Evolutionary conservation across 2,888 invertebrate species (phyloP), one percentile per base, ranked within the genome.

Genomic region (Phragmatobia fuliginosa): DNA sequence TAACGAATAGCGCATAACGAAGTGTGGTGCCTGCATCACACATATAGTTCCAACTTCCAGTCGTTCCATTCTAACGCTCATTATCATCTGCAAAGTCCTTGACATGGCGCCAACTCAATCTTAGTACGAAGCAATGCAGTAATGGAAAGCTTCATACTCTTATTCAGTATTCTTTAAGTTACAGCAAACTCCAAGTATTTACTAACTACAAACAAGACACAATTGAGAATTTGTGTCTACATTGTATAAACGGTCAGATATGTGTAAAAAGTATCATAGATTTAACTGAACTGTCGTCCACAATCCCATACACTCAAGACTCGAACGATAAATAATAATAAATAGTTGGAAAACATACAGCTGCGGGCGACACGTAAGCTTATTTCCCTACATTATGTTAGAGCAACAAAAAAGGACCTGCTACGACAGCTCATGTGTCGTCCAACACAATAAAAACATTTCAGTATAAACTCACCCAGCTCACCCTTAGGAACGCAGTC

Each of bases 371-470:
- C 68, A 67, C 67, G 72, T 76, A 72, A 82, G 73, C 77, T 70
- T 65, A 75, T 77, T 81, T 76, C 62, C 69, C 74, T 73, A 80
- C 71, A 73, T 77, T 71, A 78, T 73, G 74, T 65, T 62, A 32
- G 38, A 64, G n/a, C 59, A 62, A 76, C 75, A 81, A 83, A 83
- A 82, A 79, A 72, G 70, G 65, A 59, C 72, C 67, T 70, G 74
- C 73, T 56, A 41, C 64, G 83, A 82, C 79, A 82, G 81, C 73
- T 76, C 75, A 66, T 78, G 81, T 84, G 80, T 82, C 82, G 84
- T 76, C 73, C 66, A 33, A 72, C 69, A 74, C 75, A 82, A 82
- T 79, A 89, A 88, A 88, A 84, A 82, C 82, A 79, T 77, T 75
- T 72, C 67, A 41, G 78, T 84, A 83, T 84, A 81, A 77, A 85